phyloP scores from a whole-genome alignment of 2,113 vertebrate genomes.

The Merops nubicus region DNA sequence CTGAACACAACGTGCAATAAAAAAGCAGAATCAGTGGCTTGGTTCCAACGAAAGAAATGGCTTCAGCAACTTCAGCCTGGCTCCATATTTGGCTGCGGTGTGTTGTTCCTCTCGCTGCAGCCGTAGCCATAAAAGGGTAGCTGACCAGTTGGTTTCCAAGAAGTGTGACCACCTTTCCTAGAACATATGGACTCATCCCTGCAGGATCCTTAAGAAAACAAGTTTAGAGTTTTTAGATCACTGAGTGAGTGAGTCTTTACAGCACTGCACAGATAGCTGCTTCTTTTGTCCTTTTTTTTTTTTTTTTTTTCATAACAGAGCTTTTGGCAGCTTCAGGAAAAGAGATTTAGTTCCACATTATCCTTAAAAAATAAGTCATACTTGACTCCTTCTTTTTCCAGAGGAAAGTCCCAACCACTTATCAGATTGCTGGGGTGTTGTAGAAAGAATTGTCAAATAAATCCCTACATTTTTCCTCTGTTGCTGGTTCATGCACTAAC shows the following conservation, averaged over 20 bases:
- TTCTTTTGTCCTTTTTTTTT: neutral
- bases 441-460: constrained; percentile 4
- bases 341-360: neutral
- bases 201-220: neutral
- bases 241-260: neutral
- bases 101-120: constrained; percentile 13
- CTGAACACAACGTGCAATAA: constrained; percentile 27
- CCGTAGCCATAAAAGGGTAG: constrained; percentile 32
- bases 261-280: neutral
- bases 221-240: constrained; percentile 7
- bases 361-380: constrained; percentile 1
- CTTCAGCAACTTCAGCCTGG: constrained; percentile 1
- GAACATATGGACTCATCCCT: neutral
- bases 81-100: constrained; percentile 61
- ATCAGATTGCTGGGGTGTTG: constrained; percentile 8
- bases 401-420: constrained; percentile 3
- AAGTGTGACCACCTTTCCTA: constrained; percentile 1
- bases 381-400: neutral
- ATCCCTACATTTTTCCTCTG: neutral
- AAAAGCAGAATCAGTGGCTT: constrained; percentile 4
- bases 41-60: constrained; percentile 5
- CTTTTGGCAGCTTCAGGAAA: neutral
- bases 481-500: neutral
- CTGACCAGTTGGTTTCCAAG: constrained; percentile 54
- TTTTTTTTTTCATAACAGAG: neutral